Conservation (phyloP, 2,888 invertebrate genomes). For the Noctua janthina region DNA sequence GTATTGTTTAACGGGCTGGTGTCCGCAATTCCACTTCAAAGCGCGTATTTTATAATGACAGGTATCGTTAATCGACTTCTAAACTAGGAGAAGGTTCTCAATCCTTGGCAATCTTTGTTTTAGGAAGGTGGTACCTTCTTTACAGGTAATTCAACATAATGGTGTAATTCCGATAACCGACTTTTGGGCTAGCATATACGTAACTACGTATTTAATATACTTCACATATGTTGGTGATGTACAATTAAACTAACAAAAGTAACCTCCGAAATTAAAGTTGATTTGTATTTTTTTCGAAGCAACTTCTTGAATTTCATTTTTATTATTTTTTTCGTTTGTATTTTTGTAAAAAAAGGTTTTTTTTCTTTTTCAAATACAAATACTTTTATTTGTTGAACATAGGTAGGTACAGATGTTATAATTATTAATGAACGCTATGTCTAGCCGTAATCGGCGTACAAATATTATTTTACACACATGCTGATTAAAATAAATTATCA, state of each 20-base stretch:
- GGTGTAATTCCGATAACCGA: background rate
- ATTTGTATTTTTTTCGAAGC: background rate
- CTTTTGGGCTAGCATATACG: background rate
- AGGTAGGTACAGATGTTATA: no score
- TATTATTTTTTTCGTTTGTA: background rate
- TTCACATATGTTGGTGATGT: background rate
- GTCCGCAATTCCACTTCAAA: no score
- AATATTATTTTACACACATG: no score
- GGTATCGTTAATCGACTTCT: background rate
- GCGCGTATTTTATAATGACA: no score
- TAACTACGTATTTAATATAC: background rate
- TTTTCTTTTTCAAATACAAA: no score
- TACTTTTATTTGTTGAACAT: no score
- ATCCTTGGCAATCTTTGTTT: background rate
- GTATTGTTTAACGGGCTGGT: no score
- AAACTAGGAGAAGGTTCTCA: background rate
- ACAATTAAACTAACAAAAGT: no score
- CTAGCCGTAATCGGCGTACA: no score
- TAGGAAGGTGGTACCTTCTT: no score
- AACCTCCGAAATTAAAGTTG: background rate
- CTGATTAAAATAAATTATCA: no score
- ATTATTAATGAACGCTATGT: no score
- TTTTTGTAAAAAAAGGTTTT: background rate
- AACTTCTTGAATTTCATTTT: background rate
- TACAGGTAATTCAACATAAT: background rate